Evolutionary conservation across 2,797 vertebrate genomes (phyloP), one percentile per base, ranked within the genome.

Genomic region (Myripristis jacobus): DNA sequence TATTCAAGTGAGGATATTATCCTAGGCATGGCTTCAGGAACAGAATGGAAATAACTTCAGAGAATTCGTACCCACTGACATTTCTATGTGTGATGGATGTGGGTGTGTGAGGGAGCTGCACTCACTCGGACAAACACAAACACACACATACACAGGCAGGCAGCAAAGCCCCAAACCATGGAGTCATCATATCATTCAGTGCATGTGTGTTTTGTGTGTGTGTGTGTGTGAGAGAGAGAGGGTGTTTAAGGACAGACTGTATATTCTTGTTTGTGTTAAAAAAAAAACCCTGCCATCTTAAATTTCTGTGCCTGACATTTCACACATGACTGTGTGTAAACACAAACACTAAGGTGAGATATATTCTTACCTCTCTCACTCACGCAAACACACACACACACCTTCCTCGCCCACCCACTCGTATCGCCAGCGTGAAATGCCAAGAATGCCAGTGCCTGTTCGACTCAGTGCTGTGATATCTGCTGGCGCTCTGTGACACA

Each of bases 301-400:
- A 54, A 55, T 77, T 72, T 61, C 73, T 72, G 56, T 27, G 63
- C 54, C 61, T 63, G 75, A 66, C 65, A 85, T 86, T 79, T 88
- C 79, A 78, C 80, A 75, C 73, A 58, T 4, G 56, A 52, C 22
- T 69, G 79, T 44, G 38, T 58, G 70, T 51, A 82, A 86, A 81
- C 58, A 58, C 47, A 79, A 71, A 76, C 81, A 75, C 75, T 70
- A 18, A 58, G 50, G 61, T 53, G 71, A 56, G n/a, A 46, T 46
- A 66, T 80, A 73, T 51, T 27, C 12, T 53, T 21, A 25, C 22
- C 31, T 24, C 29, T 31, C 52, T n/a, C 52, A 10, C 27, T 7
- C 53, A 11, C 53, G 2, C 53, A 27, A 38, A 24, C 47, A 24
- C n/a, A 21, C 48, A n/a, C 63, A n/a, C 44, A 21, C 56, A 38